Conservation (phyloP, 2,797 vertebrate genomes). For the Hippopotamyrus pictus region DNA sequence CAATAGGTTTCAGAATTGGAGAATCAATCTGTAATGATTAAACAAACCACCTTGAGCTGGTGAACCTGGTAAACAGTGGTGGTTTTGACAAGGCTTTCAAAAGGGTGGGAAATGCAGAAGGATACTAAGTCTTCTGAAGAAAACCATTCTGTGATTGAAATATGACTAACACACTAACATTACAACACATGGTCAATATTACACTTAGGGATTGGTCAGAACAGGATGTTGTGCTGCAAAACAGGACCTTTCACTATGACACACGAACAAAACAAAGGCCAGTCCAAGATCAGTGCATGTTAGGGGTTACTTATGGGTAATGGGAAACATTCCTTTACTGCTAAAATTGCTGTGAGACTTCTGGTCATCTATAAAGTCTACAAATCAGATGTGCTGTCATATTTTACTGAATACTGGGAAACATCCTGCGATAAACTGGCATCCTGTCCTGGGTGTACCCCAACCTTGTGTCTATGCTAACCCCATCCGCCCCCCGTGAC, state of each 20-base stretch:
- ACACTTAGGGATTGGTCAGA: constrained; percentile 11
- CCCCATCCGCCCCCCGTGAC: not conserved
- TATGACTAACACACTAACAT: not conserved
- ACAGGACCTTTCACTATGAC: constrained; percentile 5
- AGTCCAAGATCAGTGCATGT: not conserved
- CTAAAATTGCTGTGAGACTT: not conserved
- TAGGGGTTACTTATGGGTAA: not conserved
- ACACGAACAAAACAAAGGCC: not conserved
- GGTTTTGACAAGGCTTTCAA: constrained; percentile 10
- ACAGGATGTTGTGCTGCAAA: constrained; percentile 10
- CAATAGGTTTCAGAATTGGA: not conserved
- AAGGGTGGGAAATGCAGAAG: constrained; percentile 2
- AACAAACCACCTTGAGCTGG: not conserved
- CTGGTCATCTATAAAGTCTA: not conserved
- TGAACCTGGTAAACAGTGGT: constrained; percentile 10
- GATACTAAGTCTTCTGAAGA: not conserved
- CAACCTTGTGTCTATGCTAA: not conserved
- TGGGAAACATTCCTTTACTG: not conserved
- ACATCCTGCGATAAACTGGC: not conserved
- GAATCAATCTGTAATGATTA: constrained; percentile 7
- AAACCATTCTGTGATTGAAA: not conserved
- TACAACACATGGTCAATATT: constrained; percentile 15
- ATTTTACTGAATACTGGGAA: not conserved
- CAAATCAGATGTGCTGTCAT: not conserved
- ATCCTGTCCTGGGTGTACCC: not conserved